Base-by-base conservation (phyloP, 92 coral and sea anemone species). In the Virgularia gustaviana region DNA sequence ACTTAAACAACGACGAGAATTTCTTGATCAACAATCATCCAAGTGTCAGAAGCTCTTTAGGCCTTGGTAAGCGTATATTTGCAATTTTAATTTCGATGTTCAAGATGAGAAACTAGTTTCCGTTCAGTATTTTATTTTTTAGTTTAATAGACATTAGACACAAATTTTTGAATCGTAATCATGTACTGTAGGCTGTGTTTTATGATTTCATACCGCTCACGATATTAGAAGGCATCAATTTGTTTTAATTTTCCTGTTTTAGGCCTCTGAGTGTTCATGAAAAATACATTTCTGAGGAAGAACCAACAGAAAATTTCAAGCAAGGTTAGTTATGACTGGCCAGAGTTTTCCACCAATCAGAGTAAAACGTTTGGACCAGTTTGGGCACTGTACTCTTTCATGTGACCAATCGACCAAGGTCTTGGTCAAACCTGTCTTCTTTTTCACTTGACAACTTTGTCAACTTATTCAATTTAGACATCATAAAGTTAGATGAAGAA, bases 21-120 rank as follows among this genome's bases (percentile, higher is more conserved):
- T 24, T 0, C 20, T 64, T 10, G 71, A 64, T 20, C 37, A 38
- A 27, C 71, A 64, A 19, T 64, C 51, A 18, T 9, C 51, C 1
- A 43, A 23, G 24, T 64, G 71, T 41, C 53, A 47, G 28, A 53
- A 64, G 10, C 35, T 64, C 4, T 64, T 64, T 20, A 64, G 28
- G 3, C 71, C 71, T 22, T 64, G 71, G 71, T 64, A 64, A 32
- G 53, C 42, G 18, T 10, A 16, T 53, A 10, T 25, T 43, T 13
- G n/a, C 5, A 4, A 18, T 16, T 11, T 1, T 2, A 53, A 18
- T 53, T 18, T 0, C 19, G 9, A 7, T 51, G 22, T 19, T 9
- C 13, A 16, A 13, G 47, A 8, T 8, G 9, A 9, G 16, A 9
- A 41, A 16, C 9, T 22, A 13, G 51, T 43, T 13, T 43, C 1